Base-by-base conservation (phyloP, 1,140 invertebrate species). In the Melipona quadrifasciata region DNA sequence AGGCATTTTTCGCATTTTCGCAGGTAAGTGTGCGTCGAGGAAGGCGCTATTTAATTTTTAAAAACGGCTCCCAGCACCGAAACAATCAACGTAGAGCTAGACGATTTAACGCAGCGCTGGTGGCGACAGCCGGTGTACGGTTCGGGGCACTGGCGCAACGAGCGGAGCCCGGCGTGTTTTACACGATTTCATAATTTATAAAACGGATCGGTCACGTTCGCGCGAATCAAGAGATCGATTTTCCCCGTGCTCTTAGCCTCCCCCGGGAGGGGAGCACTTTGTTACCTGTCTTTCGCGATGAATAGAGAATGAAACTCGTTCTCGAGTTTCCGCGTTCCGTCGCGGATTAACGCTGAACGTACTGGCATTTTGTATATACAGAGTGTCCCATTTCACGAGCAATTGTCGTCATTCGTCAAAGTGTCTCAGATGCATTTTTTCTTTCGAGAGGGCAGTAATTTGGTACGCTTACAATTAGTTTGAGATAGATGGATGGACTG, bases 101-200 rank as follows among this genome's bases (percentile, higher is more conserved):
- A 64, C 0, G 8, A 47, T 47, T 47, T 47, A 8, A 47, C 39
- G 39, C 8, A 47, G 39, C 39, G 39, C 39, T 47, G 8, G 91
- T 91, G 80, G 84, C 86, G 87, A 73, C 51, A 88, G 78, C 72
- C 88, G 83, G 77, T 85, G 86, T 89, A 90, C 84, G 90, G 90
- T 92, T 91, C 6, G 39, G 90, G 92, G 87, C 92, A 67, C 53
- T 24, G 73, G 58, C 53, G 72, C 67, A 64, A 73, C 68, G 76
- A 87, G 88, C 47, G 88, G 64, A 58, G 81, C 8, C 61, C 55
- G 58, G 34, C 57, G 75, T 27, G 39, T 72, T 82, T 67, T 79
- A 53, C 64, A 71, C 65, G 78, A 31, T 11, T 47, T 47, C 21
- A 65, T 64, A 21, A 77, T 58, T 34, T 12, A n/a, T 78, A 58